phyloP scores from a whole-genome alignment of 2,888 invertebrate genomes.

The Xanthia togata region DNA sequence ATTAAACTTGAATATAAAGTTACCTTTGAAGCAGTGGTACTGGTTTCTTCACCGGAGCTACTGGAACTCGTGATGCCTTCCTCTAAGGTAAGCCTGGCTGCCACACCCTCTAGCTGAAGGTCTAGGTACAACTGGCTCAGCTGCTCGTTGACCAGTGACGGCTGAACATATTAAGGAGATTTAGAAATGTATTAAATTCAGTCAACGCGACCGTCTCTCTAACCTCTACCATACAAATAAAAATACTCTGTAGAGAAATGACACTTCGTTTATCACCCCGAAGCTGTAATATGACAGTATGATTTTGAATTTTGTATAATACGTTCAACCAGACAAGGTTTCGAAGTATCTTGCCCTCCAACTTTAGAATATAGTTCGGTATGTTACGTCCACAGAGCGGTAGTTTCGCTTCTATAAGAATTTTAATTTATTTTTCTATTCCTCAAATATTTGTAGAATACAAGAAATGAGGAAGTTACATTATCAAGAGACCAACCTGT shows the following conservation, averaged over 20 bases:
- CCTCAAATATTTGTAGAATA: background rate
- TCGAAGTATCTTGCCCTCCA: background rate
- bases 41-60: conserved; percentile 84
- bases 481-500: conserved; percentile 81
- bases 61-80: conserved; percentile 91
- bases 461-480: background rate
- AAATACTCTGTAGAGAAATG: background rate
- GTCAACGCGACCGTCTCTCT: background rate
- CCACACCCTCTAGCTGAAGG: conserved; percentile 91
- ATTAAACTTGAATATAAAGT: conserved; percentile 1
- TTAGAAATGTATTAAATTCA: background rate
- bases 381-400: background rate
- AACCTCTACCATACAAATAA: background rate
- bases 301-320: background rate
- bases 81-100: conserved; percentile 91
- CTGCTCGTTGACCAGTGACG: conserved; percentile 93
- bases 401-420: background rate
- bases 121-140: conserved; percentile 93
- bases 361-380: background rate
- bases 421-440: background rate
- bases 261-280: background rate
- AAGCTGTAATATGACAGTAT: no score
- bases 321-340: background rate
- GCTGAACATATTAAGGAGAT: conserved; percentile 81
- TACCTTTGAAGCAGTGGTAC: conserved; percentile 55